Evolutionary conservation across 2,113 vertebrate genomes (phyloP), one percentile per base, ranked within the genome.

Genomic region (Taxidea taxus): DNA sequence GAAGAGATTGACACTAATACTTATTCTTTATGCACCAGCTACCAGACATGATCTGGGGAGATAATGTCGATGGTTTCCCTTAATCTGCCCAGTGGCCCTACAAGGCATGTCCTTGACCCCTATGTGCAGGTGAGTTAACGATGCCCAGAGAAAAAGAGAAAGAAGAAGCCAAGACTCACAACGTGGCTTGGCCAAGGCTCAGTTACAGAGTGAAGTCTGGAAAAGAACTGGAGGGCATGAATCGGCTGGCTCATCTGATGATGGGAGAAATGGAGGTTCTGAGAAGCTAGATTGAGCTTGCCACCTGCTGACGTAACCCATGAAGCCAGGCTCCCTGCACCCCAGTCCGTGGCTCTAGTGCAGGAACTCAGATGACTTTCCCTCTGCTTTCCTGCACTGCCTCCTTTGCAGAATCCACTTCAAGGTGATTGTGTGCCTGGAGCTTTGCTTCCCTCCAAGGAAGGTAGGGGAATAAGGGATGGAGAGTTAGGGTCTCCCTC

Each of bases 321-420:
- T 39, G 64, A 90, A 72, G 20, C 29, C 16, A 16, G 42, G 39
- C 8, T 4, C 18, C 29, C 44, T 42, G 25, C 2, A 1, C 25
- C 37, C 18, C 1, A 2, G 8, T 4, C 34, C 11, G 27, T 2
- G 11, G 70, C 6, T 49, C 27, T 62, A 39, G 3, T 15, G 27
- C 23, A 23, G 16, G 23, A 66, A 31, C 13, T 77, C 37, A 60
- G 23, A 81, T 2, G 20, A 6, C 21, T 7, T 37, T 21, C 29
- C 49, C 37, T 77, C 9, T 27, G 2, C 25, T 20, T 4, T 58
- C 64, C 20, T 12, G 47, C 42, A 37, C 39, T 23, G 44, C 49
- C 56, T 2, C 2, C 3, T 4, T 49, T 56, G n/a, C 44, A 85
- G 37, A 89, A 72, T 5, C 20, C 9, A 18, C 6, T 39, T 70